Evolutionary conservation across 2,113 vertebrate species (phyloP).

Genomic region (Pluvianellus socialis): DNA sequence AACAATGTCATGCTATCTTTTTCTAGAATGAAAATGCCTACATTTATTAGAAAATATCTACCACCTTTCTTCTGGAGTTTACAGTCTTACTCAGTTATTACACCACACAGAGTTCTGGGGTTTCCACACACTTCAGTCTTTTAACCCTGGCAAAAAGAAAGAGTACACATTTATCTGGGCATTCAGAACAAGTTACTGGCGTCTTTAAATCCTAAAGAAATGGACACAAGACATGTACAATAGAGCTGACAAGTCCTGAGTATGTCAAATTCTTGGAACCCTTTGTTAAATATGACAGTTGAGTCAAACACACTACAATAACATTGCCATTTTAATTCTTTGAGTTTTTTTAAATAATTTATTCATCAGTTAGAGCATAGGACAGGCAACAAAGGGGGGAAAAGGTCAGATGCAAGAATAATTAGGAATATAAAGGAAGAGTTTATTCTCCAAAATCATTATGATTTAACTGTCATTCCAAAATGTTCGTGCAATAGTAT

Average conservation of each 20-base stretch:
- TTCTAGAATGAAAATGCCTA: not conserved
- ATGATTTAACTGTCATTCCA: not conserved
- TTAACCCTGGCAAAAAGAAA: not conserved
- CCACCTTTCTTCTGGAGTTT: not conserved
- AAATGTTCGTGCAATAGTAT: not conserved
- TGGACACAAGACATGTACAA: not conserved
- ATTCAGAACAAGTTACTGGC: not conserved
- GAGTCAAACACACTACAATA: not conserved
- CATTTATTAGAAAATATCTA: not conserved
- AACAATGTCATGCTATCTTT: not conserved
- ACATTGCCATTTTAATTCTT: not conserved
- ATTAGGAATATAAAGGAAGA: not conserved
- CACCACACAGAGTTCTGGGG: not conserved
- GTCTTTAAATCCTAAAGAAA: not conserved
- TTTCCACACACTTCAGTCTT: not conserved
- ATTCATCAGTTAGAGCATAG: not conserved
- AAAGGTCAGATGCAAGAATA: not conserved
- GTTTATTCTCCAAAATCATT: not conserved
- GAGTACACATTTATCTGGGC: not conserved
- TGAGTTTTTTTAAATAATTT: not conserved
- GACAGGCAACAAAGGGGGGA: not conserved
- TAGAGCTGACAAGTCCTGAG: not conserved
- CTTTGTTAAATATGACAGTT: not conserved
- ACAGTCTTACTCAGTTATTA: not conserved
- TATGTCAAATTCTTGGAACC: not conserved